These are phyloP conservation scores for Lepidonotus clava DNA, from an alignment of 2,888 invertebrate genomes.

Conservation along the genomic window DNA sequence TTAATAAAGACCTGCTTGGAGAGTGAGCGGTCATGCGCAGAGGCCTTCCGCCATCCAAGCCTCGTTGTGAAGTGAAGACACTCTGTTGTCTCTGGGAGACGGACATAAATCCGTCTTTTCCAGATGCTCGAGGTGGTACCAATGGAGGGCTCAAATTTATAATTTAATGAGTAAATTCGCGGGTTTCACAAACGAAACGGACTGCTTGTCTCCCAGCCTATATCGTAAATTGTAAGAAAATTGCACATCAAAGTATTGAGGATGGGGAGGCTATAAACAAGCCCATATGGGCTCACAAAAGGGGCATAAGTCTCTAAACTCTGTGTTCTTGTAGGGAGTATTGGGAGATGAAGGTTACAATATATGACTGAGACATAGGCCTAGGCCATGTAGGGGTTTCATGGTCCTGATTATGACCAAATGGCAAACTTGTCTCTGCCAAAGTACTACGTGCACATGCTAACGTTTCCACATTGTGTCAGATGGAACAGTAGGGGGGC, in stretches of 20 bases:
- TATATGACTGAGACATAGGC: not conserved
- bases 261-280: not conserved
- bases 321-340: not conserved
- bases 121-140: not conserved
- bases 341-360: not conserved
- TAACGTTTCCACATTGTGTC: not conserved
- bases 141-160: not conserved
- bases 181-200: not conserved
- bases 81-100: not conserved
- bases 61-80: not conserved
- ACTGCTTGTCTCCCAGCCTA: not conserved
- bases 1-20: too few relatives aligned
- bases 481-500: not conserved
- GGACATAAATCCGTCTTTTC: not conserved
- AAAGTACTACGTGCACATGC: not conserved
- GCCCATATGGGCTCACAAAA: not conserved
- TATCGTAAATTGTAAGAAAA: not conserved
- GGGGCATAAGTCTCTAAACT: not conserved
- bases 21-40: too few relatives aligned
- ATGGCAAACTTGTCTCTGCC: not conserved
- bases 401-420: not conserved
- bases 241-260: not conserved
- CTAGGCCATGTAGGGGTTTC: not conserved
- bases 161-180: slow-evolving; percentile 1
- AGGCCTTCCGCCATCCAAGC: not conserved